These are phyloP conservation scores for Temnopleurus reevesii DNA, from an alignment of 53 echinoderm and acorn worm genomes.

Conservation along the genomic window DNA sequence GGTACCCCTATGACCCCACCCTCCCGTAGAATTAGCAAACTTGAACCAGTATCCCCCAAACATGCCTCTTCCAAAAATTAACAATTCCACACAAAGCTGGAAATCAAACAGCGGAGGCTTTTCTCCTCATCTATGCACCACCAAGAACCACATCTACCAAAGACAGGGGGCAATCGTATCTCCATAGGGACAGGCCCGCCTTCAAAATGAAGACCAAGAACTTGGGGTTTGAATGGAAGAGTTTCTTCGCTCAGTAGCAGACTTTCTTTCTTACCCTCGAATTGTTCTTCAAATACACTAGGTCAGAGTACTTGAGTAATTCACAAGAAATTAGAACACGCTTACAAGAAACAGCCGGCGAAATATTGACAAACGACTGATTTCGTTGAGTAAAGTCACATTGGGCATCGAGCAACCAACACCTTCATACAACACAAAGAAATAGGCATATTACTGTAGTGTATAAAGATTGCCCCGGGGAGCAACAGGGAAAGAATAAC, in stretches of 20 bases:
- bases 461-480: slow-evolving; percentile 9
- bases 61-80: not conserved
- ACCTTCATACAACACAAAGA: slow-evolving; percentile 12
- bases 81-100: not conserved
- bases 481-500: slow-evolving; percentile 32
- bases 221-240: not conserved
- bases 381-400: slow-evolving; percentile 36
- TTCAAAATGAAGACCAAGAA: not conserved
- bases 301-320: slow-evolving; percentile 33
- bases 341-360: slow-evolving; percentile 16
- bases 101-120: slow-evolving; percentile 12
- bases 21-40: not conserved
- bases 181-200: slow-evolving; percentile 18
- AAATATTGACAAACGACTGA: slow-evolving; percentile 48
- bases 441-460: slow-evolving; percentile 39
- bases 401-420: slow-evolving; percentile 21
- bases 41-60: not conserved
- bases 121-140: not conserved
- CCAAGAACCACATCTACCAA: not conserved
- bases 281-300: not conserved
- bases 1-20: not conserved
- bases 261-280: not conserved
- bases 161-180: not conserved
- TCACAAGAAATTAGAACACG: slow-evolving; percentile 12
- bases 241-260: not conserved